These are phyloP conservation scores for Eptesicus fuscus DNA, from an alignment of 2,113 vertebrate species.

Conservation along the genomic window DNA sequence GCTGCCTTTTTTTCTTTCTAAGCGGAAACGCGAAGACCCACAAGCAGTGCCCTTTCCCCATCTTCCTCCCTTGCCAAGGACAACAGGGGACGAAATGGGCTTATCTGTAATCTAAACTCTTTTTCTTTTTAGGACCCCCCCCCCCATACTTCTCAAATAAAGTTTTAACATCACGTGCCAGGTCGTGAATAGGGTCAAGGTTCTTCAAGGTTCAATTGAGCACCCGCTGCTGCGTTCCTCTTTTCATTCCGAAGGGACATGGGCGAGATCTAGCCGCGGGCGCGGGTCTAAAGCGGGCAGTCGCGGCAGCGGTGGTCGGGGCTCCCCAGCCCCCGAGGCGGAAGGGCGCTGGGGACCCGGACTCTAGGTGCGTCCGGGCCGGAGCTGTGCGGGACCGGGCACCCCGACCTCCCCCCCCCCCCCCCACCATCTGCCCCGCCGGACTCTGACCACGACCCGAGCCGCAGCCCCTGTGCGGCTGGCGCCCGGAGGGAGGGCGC, in stretches of 20 bases:
- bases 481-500: rapidly evolving
- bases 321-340: background rate
- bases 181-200: background rate
- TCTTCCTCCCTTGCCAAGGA: background rate
- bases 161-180: background rate
- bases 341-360: background rate
- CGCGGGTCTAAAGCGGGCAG: rapidly evolving
- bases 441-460: rapidly evolving
- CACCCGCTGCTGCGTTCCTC: rapidly evolving
- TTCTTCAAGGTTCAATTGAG: background rate
- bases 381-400: rapidly evolving
- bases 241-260: background rate
- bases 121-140: background rate
- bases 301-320: background rate
- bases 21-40: background rate
- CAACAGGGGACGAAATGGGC: rapidly evolving
- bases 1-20: background rate
- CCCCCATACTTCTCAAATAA: background rate
- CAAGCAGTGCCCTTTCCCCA: too few relatives aligned
- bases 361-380: background rate
- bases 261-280: background rate
- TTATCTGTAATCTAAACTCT: background rate
- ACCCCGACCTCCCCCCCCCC: background rate
- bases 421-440: background rate
- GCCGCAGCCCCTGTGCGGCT: rapidly evolving